phyloP scores from a whole-genome alignment of 2,888 invertebrate species.

The Bedellia somnulentella region DNA sequence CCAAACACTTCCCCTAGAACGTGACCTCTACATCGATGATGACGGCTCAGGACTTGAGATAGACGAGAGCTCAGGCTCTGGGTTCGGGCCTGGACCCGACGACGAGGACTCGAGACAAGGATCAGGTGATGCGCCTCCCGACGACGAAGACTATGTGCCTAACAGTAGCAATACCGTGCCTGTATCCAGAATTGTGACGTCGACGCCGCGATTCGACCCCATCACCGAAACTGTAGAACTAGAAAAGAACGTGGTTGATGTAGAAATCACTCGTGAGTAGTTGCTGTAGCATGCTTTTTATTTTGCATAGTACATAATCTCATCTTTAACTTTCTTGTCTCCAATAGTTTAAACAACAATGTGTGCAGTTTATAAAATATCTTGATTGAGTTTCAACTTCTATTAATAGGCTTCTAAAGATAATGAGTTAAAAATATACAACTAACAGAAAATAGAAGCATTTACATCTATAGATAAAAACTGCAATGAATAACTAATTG shows the following conservation, averaged over 20 bases:
- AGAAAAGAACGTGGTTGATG: conserved; percentile 26
- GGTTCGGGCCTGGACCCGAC: conserved; percentile 73
- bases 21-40: conserved; percentile 77
- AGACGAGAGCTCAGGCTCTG: conserved; percentile 86
- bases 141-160: conserved; percentile 21
- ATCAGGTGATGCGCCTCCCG: conserved; percentile 32
- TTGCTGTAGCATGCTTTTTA: conserved; percentile 54
- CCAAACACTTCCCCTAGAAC: conserved; percentile 45
- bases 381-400: too few relatives aligned
- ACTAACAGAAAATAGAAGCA: too few relatives aligned
- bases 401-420: too few relatives aligned
- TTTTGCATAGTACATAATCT: conserved; percentile 42
- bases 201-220: conserved; percentile 8
- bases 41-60: conserved; percentile 76
- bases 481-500: too few relatives aligned
- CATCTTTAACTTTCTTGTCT: too few relatives aligned
- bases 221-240: conserved; percentile 21
- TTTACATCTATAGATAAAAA: too few relatives aligned
- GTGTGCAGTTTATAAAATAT: too few relatives aligned
- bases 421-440: too few relatives aligned
- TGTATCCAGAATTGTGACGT: background rate
- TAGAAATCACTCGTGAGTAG: conserved; percentile 51
- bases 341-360: too few relatives aligned
- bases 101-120: conserved; percentile 66
- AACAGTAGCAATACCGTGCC: conserved; percentile 3